Base-by-base conservation (phyloP, 1,140 invertebrate species). In the Penaeus indicus region DNA sequence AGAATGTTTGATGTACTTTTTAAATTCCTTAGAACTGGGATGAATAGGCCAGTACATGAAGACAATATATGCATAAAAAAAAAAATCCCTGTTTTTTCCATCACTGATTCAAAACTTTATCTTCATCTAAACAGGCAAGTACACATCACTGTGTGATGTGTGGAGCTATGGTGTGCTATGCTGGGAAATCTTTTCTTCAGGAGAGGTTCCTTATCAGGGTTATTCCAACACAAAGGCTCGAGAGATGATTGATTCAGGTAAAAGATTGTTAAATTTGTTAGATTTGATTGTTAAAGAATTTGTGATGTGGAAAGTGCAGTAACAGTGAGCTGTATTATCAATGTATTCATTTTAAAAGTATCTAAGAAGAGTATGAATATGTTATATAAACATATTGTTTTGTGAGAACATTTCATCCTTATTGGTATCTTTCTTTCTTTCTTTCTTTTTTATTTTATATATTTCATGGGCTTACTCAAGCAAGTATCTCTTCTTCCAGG, bases 71-170 rank as follows among this genome's bases (percentile, higher is more conserved):
- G 16, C 10, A 63, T 13, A 32, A 32, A 32, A 32, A 32, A 32
- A 32, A 32, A 32, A 32, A 32, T 32, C 32, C 32, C 11, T 64
- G 10, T 5, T 25, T 25, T 19, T 25, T 85, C 18, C 72, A n/a
- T 67, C 38, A 91, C 72, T 47, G 1, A 90, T 63, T 91, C 86
- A 78, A 54, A 79, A 62, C 77, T 72, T 82, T 91, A 0, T 85
- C 72, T 91, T 88, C 47, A 82, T 82, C 84, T 91, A 91, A 90
- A 4, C 90, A 97, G 97, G 97, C 54, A 97, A 97, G 94, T 99
- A 99, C 92, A 99, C 98, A n/a, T 97, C 97, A 0, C 93, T 99
- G 4, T 99, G 97, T 93, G 98, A 99, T 94, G 97, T 99, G n/a
- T 99, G 98, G 98, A 98, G 97, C 92, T 99, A 97, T 93, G 98